phyloP scores from a whole-genome alignment of 30 jellyfish, hydroid and myxozoan genomes.

The Nemopilema nomurai region DNA sequence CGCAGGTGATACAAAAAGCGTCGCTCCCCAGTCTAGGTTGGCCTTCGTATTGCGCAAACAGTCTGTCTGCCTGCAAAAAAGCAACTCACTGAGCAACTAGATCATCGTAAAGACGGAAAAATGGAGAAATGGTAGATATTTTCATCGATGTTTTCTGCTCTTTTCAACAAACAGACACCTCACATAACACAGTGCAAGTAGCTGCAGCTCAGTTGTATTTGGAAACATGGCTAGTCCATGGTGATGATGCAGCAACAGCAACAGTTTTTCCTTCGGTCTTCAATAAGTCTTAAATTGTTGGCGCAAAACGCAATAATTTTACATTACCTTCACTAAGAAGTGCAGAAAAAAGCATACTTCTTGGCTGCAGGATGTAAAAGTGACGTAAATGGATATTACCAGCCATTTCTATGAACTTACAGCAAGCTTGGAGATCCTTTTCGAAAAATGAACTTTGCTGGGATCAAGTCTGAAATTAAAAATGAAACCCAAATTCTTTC shows the following conservation, averaged over 20 bases:
- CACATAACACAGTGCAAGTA: too few relatives aligned
- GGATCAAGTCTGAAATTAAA: slow-evolving; percentile 54
- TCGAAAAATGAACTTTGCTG: slow-evolving; percentile 39
- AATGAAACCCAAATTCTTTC: neutral
- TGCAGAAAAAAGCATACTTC: too few relatives aligned
- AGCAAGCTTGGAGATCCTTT: slow-evolving; percentile 62
- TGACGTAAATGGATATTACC: too few relatives aligned
- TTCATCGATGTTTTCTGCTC: neutral
- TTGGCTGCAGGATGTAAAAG: too few relatives aligned
- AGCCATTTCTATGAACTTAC: slow-evolving; percentile 5
- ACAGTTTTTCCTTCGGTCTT: too few relatives aligned
- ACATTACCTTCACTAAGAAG: too few relatives aligned
- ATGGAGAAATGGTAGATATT: neutral
- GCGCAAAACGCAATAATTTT: too few relatives aligned
- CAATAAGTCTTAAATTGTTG: too few relatives aligned
- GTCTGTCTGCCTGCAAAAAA: slow-evolving; percentile 52
- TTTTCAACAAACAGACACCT: too few relatives aligned
- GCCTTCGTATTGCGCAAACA: slow-evolving; percentile 74
- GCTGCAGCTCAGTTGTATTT: too few relatives aligned
- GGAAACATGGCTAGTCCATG: too few relatives aligned
- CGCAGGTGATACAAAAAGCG: slow-evolving; percentile 63
- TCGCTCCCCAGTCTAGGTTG: slow-evolving; percentile 70
- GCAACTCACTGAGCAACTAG: neutral
- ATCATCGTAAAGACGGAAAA: neutral
- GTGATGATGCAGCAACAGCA: too few relatives aligned